Base-by-base conservation (phyloP, 2,797 vertebrate species). In the Anabacerthia variegaticeps region DNA sequence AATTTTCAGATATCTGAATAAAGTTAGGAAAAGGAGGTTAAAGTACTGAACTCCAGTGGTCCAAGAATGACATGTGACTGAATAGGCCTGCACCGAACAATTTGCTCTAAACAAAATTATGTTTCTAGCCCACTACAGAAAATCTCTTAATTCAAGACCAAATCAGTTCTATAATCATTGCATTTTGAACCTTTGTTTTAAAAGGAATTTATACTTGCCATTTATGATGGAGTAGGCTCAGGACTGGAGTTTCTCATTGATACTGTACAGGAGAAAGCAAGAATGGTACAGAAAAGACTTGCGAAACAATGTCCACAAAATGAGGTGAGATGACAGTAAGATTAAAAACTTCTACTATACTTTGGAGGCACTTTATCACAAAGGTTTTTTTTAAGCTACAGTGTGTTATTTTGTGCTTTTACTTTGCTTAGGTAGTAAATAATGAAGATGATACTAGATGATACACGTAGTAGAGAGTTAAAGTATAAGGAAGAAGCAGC, bases 161-260 rank as follows among this genome's bases (percentile, higher is more conserved):
- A 32, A 34, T 65, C 20, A 48, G 4, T 68, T 27, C 7, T 84
- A 72, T 68, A 89, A 78, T 49, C 5, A 3, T 37, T 76, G 14
- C 15, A 7, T 78, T 91, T 92, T 71, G 49, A 84, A 92, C 30
- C 23, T n/a, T 88, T 92, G 12, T 88, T 87, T 96, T 91, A 91
- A 92, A 96, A 97, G 83, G 95, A 94, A 8, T 93, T 98, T 39
- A 1, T 88, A 54, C 71, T 34, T 76, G 97, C 96, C 46, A 23
- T 99, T 94, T 97, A 95, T 89, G 98, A 98, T 32, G 99, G 99
- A 65, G 85, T 97, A 39, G 54, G 59, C 67, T 97, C 95, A 55
- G 99, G 99, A 24, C 39, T 99, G 79, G 82, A 92, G 23, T 97
- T 97, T 59, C 98, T 99, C 7, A 72, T 98, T 41, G 97, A 98